Evolutionary conservation across 2,113 vertebrate species (phyloP).

Genomic region (Apistogramma diplotaenia): DNA sequence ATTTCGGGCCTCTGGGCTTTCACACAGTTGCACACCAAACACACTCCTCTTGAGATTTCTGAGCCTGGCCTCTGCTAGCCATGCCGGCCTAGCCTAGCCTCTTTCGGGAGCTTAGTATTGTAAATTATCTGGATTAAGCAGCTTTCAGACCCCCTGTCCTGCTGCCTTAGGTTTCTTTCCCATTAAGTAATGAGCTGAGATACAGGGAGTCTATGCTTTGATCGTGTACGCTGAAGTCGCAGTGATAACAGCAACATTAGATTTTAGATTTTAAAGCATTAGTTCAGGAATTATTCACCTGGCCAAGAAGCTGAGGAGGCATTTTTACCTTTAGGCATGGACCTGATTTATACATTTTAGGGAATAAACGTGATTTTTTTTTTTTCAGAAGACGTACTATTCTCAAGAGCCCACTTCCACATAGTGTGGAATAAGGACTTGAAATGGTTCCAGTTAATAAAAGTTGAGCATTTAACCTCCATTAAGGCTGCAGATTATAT

Average conservation of each 20-base stretch:
- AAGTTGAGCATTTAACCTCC: neutral
- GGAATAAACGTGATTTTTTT: neutral
- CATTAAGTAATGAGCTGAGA: conserved; percentile 56
- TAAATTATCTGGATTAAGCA: conserved; percentile 61
- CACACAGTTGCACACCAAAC: conserved; percentile 14
- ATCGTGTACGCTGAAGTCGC: neutral
- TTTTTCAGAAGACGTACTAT: neutral
- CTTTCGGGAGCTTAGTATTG: conserved; percentile 42
- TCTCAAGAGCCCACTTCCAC: neutral
- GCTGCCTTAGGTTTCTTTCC: conserved; percentile 35
- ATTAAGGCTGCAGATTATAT: neutral
- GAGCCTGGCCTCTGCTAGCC: conserved; percentile 35
- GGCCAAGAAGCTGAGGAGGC: neutral
- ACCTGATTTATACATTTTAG: neutral
- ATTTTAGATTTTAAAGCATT: neutral
- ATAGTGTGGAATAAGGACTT: neutral
- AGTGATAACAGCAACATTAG: neutral
- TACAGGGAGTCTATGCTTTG: neutral
- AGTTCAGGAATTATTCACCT: neutral
- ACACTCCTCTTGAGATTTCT: conserved; percentile 59
- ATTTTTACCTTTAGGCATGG: neutral
- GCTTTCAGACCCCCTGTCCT: conserved; percentile 12
- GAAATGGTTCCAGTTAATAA: neutral
- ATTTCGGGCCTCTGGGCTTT: conserved; percentile 4
- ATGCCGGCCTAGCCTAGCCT: conserved; percentile 22